Evolutionary conservation across 2,797 vertebrate species (phyloP).

Genomic region (Acridotheres tristis): DNA sequence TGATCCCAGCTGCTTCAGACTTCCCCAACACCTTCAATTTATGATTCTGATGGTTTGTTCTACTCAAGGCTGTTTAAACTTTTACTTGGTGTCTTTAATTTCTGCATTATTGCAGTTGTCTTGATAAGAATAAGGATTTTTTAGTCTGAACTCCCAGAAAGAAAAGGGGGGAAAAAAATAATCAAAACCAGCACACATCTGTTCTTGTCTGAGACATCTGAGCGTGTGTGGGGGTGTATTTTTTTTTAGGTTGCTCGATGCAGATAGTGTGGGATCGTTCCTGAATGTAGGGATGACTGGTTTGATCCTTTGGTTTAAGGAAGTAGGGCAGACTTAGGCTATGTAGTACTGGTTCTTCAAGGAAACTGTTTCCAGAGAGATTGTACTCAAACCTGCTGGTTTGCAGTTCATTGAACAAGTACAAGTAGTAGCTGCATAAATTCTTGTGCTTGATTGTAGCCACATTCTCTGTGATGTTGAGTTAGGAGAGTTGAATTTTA

Average conservation of each 20-base stretch:
- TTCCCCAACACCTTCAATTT: background rate
- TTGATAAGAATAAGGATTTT: background rate
- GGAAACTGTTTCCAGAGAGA: background rate
- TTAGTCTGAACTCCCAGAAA: background rate
- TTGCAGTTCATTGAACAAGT: background rate
- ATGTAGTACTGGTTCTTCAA: slow-evolving; percentile 14
- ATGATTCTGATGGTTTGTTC: background rate
- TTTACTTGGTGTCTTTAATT: background rate
- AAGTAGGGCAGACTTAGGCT: background rate
- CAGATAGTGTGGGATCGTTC: background rate
- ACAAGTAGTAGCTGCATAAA: background rate
- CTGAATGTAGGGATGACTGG: background rate
- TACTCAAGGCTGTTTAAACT: background rate
- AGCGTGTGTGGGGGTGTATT: background rate
- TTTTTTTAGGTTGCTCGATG: background rate
- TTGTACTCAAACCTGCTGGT: background rate
- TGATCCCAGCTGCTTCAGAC: background rate
- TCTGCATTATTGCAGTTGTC: background rate
- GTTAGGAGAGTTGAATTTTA: background rate
- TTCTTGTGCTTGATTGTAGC: background rate
- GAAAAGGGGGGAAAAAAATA: background rate
- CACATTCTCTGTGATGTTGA: background rate
- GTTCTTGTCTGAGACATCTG: background rate
- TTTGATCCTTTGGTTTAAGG: background rate
- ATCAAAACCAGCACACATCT: background rate